A percentile compares a stretch with the other conserved stretches of the same genome.
Conservation (phyloP, 2,797 vertebrate species). For the Pyrocephalus nanus region DNA sequence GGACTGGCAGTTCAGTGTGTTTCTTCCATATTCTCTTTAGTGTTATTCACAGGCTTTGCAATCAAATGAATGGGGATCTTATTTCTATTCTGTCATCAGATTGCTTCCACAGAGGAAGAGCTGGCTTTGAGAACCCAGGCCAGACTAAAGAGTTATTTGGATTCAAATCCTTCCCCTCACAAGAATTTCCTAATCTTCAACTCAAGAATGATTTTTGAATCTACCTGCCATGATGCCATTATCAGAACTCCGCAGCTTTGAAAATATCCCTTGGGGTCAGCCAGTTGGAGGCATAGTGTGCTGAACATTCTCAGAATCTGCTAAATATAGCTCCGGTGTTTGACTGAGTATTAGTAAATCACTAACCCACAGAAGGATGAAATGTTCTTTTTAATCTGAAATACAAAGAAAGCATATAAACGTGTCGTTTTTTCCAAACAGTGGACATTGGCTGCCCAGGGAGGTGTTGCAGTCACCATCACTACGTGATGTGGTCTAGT, state of each 20-base stretch:
- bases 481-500: not conserved
- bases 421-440: not conserved
- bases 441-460: not conserved
- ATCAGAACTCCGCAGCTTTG: not conserved
- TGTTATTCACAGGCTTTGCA: not conserved
- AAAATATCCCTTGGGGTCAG: not conserved
- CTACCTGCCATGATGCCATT: not conserved
- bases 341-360: not conserved
- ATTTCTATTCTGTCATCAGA: not conserved
- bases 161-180: not conserved
- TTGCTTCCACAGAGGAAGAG: not conserved
- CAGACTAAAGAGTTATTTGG: not conserved
- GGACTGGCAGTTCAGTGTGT: not conserved
- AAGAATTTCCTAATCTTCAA: not conserved
- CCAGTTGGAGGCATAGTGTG: not conserved
- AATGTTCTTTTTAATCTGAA: not conserved
- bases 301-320: not conserved
- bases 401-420: not conserved
- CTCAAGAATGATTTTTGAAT: not conserved
- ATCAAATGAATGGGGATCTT: not conserved
- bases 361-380: not conserved
- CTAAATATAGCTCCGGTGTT: not conserved
- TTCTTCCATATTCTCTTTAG: not conserved
- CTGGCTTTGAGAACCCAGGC: not conserved
- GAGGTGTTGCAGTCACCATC: not conserved